These are phyloP conservation scores for Potamarius usumacintae DNA, from an alignment of 2,113 vertebrate species.

Conservation along the genomic window DNA sequence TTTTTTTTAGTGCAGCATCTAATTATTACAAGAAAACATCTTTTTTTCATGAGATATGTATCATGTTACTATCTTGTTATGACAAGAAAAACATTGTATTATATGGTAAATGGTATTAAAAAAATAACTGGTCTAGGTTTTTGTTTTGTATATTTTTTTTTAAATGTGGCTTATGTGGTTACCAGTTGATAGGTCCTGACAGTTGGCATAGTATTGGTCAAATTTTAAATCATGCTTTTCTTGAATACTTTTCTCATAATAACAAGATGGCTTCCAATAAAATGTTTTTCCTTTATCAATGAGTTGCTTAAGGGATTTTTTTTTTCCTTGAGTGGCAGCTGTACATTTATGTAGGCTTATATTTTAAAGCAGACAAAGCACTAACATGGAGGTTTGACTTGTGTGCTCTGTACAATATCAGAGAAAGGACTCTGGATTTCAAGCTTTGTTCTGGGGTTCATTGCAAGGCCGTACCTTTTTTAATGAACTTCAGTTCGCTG, in stretches of 20 bases:
- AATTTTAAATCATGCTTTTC: not conserved
- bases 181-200: not conserved
- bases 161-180: not conserved
- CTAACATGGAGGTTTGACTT: not conserved
- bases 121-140: not conserved
- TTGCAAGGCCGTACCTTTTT: slow-evolving; percentile 82
- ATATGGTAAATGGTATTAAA: not conserved
- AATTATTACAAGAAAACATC: not conserved
- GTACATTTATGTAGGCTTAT: not conserved
- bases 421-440: not conserved
- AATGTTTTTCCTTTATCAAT: not conserved
- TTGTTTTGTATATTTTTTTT: too few relatives aligned
- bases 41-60: not conserved
- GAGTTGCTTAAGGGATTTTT: not conserved
- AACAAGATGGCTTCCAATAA: not conserved
- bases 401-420: not conserved
- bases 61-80: not conserved
- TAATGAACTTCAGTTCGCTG: slow-evolving; percentile 91
- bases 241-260: not conserved
- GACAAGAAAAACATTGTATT: not conserved
- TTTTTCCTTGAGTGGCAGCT: not conserved
- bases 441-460: not conserved
- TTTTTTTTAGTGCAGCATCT: too few relatives aligned
- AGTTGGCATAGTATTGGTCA: not conserved
- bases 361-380: slow-evolving; percentile 7